A percentile compares a stretch with the other conserved stretches of the same genome.
Conservation (phyloP, 64 coral and sea anemone genomes). For the Porites lutea region DNA sequence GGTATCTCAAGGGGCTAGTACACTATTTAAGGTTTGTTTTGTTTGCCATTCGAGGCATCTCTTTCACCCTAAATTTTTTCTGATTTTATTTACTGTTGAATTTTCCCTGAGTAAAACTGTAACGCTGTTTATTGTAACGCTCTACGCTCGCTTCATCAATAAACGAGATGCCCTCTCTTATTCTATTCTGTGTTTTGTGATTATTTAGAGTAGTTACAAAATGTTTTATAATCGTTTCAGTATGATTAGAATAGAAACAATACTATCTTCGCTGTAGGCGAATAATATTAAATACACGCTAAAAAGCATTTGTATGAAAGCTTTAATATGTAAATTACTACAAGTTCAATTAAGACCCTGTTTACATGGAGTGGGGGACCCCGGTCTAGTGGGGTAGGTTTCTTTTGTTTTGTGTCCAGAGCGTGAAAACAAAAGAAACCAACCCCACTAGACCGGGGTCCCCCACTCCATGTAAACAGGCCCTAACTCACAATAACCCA, state of each 20-base stretch:
- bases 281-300: too few relatives aligned
- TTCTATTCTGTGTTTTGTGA: constrained; percentile 53
- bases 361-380: too few relatives aligned
- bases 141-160: constrained; percentile 37
- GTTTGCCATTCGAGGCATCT: constrained; percentile 44
- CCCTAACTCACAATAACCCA: too few relatives aligned
- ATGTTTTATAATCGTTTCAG: constrained; percentile 53
- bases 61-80: constrained; percentile 40
- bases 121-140: constrained; percentile 18
- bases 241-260: constrained; percentile 31
- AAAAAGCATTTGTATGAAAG: too few relatives aligned
- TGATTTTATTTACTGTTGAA: constrained; percentile 22
- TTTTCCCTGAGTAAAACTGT: constrained; percentile 27
- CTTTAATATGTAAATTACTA: too few relatives aligned
- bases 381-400: too few relatives aligned
- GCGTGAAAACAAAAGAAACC: too few relatives aligned
- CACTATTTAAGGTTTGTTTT: constrained; percentile 17
- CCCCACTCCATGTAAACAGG: too few relatives aligned
- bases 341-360: too few relatives aligned
- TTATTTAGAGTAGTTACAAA: constrained; percentile 55
- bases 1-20: constrained; percentile 38
- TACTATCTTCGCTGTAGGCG: too few relatives aligned
- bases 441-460: too few relatives aligned
- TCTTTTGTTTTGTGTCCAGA: too few relatives aligned
- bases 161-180: constrained; percentile 40